phyloP scores from a whole-genome alignment of 2,113 vertebrate species.

The Lepisosteus osseus region DNA sequence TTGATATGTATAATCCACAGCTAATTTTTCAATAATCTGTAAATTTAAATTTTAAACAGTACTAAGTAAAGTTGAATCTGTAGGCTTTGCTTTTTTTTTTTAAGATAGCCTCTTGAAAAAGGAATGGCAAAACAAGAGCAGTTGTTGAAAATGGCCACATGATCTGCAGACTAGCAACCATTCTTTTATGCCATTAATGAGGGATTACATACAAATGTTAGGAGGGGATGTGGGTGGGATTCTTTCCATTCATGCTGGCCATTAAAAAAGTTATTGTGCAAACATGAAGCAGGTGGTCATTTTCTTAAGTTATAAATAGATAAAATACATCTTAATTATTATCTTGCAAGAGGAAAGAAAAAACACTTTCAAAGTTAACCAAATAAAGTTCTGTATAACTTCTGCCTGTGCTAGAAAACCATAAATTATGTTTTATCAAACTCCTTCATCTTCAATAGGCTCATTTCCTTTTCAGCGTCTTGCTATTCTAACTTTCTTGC shows the following conservation, averaged over 20 bases:
- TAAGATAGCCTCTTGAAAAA: neutral
- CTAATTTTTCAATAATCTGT: neutral
- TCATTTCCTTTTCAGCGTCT: slow-evolving; percentile 40
- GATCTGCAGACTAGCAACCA: slow-evolving; percentile 3
- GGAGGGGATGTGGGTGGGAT: slow-evolving; percentile 1
- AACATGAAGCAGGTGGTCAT: slow-evolving; percentile 17
- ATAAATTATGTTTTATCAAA: slow-evolving; percentile 14
- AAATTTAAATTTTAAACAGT: neutral
- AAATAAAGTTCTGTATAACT: neutral
- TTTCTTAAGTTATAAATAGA: neutral
- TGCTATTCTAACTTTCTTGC: slow-evolving; percentile 42
- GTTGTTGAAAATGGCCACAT: slow-evolving; percentile 4
- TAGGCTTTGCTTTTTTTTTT: neutral
- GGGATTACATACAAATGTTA: neutral
- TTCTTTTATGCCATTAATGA: slow-evolving; percentile 6
- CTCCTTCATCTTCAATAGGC: slow-evolving; percentile 34
- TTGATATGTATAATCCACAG: neutral
- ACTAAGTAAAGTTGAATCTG: neutral
- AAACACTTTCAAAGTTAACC: neutral
- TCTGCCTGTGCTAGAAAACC: neutral
- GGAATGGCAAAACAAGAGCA: slow-evolving; percentile 6
- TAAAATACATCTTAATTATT: slow-evolving; percentile 1
- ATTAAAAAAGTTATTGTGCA: slow-evolving; percentile 11
- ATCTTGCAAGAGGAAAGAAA: neutral
- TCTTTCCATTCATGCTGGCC: slow-evolving; percentile 9